Evolutionary conservation across 2,113 vertebrate species (phyloP).

Genomic region (Menidia beryllina): DNA sequence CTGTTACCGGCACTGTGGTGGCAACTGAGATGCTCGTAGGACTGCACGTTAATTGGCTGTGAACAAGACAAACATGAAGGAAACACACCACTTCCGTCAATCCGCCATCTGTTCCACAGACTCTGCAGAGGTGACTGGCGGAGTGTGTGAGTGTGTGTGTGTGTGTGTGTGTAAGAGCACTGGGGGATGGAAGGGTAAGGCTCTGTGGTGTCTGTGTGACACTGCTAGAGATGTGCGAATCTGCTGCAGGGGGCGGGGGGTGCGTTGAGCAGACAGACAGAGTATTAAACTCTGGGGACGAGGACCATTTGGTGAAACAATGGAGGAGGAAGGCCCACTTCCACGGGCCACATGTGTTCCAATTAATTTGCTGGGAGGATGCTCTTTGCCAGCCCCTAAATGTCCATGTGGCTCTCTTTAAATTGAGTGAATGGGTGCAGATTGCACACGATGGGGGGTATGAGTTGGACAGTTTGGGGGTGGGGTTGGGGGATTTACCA

Average conservation of each 20-base stretch:
- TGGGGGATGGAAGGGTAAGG: slow-evolving; percentile 31
- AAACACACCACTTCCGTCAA: slow-evolving; percentile 68
- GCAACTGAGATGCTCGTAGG: slow-evolving; percentile 48
- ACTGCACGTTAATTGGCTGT: slow-evolving; percentile 68
- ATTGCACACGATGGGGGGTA: slow-evolving; percentile 69
- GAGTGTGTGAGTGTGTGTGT: slow-evolving; percentile 43
- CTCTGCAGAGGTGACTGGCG: slow-evolving; percentile 53
- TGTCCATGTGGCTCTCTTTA: slow-evolving; percentile 67
- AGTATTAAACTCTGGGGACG: slow-evolving; percentile 61
- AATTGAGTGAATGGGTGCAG: slow-evolving; percentile 69
- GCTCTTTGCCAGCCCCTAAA: slow-evolving; percentile 69
- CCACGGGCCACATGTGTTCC: slow-evolving; percentile 65
- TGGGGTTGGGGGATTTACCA: slow-evolving; percentile 49
- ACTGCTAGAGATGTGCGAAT: slow-evolving; percentile 14
- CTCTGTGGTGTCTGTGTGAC: slow-evolving; percentile 30
- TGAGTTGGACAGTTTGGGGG: slow-evolving; percentile 54
- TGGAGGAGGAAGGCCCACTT: slow-evolving; percentile 71
- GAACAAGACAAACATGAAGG: slow-evolving; percentile 81
- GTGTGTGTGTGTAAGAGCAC: slow-evolving; percentile 27
- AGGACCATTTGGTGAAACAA: slow-evolving; percentile 75
- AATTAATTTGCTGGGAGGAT: slow-evolving; percentile 67
- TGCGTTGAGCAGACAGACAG: slow-evolving; percentile 50
- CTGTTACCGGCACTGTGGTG: slow-evolving; percentile 44
- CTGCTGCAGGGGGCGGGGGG: slow-evolving; percentile 46
- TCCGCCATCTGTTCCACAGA: slow-evolving; percentile 80